Evolutionary conservation across 2,888 invertebrate species (phyloP), one percentile per base, ranked within the genome.

Genomic region (Mantis religiosa): DNA sequence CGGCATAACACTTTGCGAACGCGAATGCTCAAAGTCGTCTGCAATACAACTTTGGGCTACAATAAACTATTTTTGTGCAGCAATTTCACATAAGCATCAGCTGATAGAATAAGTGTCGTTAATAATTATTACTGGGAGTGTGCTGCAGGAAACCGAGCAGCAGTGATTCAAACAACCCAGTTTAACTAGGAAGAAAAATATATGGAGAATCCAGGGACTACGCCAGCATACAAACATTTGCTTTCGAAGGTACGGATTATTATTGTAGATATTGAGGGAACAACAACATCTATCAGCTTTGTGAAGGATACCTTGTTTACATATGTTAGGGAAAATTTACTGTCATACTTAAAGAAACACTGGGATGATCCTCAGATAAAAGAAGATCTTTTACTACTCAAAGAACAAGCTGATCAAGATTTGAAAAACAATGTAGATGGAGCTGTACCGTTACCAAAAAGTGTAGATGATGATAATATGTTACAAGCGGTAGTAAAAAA

Each of bases 181-280:
- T 41, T 41, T 41, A 41, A 41, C 12, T 1, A 41, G 12, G 12
- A 12, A 12, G 2, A 12, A 12, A 12, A 12, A 41, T 1, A 1
- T 12, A 41, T 41, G 41, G 41, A 41, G 41, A 41, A 41, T 12
- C 2, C 41, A 41, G 41, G 41, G 12, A 41, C 41, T 41, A 12
- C 41, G 41, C 41, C 41, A 41, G 41, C 41, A 41, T 41, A 12
- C 12, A 41, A 41, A 41, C 12, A 41, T 12, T 41, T 41, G 41
- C 41, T 41, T 41, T 41, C 41, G 41, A 83, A 83, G 28, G 25
- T 41, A 54, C 54, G 87, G 81, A 30, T 28, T 82, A 28, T 96
- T 91, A 93, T 98, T 91, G 94, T 97, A 92, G 98, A 98, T 94
- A 96, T 98, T 93, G 97, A 97, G 94, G 98, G 98, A 92, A 98